Base-by-base conservation (phyloP, 2,888 invertebrate species). In the Exephanes ischioxanthus region DNA sequence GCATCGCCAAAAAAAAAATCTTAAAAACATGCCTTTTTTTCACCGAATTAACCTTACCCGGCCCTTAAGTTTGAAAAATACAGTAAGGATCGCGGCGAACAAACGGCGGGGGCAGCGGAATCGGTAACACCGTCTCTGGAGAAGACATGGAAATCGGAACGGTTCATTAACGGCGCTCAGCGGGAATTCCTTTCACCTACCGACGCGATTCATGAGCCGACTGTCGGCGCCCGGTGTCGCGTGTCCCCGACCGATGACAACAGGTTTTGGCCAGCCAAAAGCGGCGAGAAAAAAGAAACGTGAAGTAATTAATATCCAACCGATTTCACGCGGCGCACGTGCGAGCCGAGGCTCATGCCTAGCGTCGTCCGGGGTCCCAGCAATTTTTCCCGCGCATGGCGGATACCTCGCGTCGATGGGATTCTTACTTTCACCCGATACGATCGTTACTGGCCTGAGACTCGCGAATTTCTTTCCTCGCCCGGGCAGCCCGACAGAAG, bases 381-480 rank as follows among this genome's bases (percentile, higher is more conserved):
- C 19, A 16, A n/a, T 68, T 26, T 68, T 22, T 77, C 45, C 41
- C 51, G 22, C 70, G 53, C 33, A 45, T 26, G 26, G 16, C 45
- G 61, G 33, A 83, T 19, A 66, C 71, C 58, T 0, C 55, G 55
- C 61, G 68, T 61, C 41, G 73, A 75, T 78, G 68, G 61, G 41
- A 81, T 81, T 81, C 73, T 78, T 78, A 85, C 85, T 85, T 85
- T 85, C 85, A 85, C 85, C 75, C 53, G 73, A 72, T 72, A 63
- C 51, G 68, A 78, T 85, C 55, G 75, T 81, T 81, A 81, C 81
- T 48, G 76, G 9, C 58, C 19, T 48, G 66, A 55, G 53, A 37
- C 58, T 30, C 3, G 30, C 30, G 63, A 68, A 51, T 75, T 68
- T 26, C 3, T 67, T 73, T 48, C 61, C 37, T 63, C 48, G 11